Base-by-base conservation (phyloP, 2,888 invertebrate genomes). In the Euclidia mi region DNA sequence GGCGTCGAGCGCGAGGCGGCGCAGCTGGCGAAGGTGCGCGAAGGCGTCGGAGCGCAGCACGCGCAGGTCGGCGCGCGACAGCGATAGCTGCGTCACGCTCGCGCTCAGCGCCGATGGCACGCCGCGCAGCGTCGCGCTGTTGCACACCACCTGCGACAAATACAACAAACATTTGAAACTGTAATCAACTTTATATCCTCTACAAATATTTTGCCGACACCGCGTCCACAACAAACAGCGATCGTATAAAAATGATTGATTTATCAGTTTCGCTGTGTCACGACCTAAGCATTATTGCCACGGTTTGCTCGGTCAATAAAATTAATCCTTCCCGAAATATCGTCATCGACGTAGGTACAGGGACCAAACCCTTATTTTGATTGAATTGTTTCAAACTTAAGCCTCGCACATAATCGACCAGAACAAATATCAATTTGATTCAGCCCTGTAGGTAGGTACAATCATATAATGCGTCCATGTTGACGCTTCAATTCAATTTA, bases 31-130 rank as follows among this genome's bases (percentile, higher is more conserved):
- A 57, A 98, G 94, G n/a, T 97, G 97, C 28, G 96, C 95, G 87
- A 98, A 98, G 3, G 98, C 97, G 85, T 98, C 98, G 64, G 96
- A 96, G 74, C 97, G 96, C 78, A 98, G 96, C 75, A 96, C 94
- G 51, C 97, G 96, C 81, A 98, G 96, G 87, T 97, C 96, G 89
- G 98, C 98, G 82, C 98, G 97, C 35, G 98, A 97, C 71, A 98
- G 90, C 0, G 98, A 97, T 64, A 98, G 94, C 87, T 98, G 98
- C 86, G 97, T 97, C 74, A 98, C 97, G 50, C 96, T 96, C 17
- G 96, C 86, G 15, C 98, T 97, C 75, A 98, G 94, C 67, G 96
- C 95, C 52, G 97, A 95, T 42, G 98, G 98, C 71, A 98, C 97
- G 81, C 97, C 97, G 60, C 96, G 96, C 77, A 98, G 94, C 56